A percentile compares a stretch with the other conserved stretches of the same genome.
These are phyloP conservation scores for Lepus americanus DNA, from an alignment of 2,113 vertebrate species.

Conservation along the genomic window DNA sequence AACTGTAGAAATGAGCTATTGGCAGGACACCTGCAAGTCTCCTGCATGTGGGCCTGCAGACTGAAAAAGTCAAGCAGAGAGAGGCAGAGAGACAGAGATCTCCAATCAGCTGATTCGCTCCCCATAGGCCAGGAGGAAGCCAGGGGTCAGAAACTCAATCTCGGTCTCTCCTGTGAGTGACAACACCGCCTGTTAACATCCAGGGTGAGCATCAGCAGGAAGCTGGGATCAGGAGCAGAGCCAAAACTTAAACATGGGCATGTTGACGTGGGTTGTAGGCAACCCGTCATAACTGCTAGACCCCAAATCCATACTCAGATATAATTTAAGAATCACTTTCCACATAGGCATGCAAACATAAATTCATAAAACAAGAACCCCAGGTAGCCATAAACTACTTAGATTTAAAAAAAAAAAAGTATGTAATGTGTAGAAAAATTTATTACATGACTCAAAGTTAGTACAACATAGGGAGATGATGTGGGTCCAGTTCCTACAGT, in stretches of 20 bases:
- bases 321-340: neutral
- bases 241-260: too few species aligned
- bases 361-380: neutral
- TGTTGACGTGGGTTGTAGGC: too few species aligned
- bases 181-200: too few species aligned
- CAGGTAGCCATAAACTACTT: neutral
- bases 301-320: too few species aligned
- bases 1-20: neutral
- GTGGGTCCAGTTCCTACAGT: neutral
- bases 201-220: too few species aligned
- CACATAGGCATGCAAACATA: neutral
- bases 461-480: neutral
- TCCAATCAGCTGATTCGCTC: too few species aligned
- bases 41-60: neutral
- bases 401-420: constrained; percentile 21
- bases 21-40: neutral
- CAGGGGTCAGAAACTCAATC: too few species aligned
- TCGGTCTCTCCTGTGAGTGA: too few species aligned
- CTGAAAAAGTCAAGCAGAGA: neutral
- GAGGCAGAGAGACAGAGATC: too few species aligned
- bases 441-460: neutral
- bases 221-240: too few species aligned
- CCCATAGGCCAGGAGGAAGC: too few species aligned
- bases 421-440: neutral
- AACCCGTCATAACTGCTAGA: too few species aligned